Evolutionary conservation across 1,140 invertebrate species (phyloP), one percentile per base, ranked within the genome.

Genomic region (Plectrocnemia conspersa): DNA sequence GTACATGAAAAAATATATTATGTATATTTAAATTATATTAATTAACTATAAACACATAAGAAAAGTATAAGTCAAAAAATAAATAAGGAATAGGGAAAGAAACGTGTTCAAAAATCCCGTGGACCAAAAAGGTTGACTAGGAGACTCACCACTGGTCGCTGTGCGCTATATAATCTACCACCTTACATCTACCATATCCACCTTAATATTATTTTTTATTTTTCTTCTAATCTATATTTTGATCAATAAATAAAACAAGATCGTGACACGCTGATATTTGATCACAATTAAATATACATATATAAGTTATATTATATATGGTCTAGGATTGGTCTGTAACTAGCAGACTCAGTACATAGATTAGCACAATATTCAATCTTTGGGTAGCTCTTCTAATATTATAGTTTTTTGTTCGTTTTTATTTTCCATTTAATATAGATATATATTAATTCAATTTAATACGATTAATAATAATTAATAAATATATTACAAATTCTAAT

Each of bases 111-210:
- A 27, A 50, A 56, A 54, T 56, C 49, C 54, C 58, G 54, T 40
- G 53, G 58, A 60, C 59, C 59, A 57, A 56, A 54, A 56, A 49
- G 58, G 53, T 56, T 61, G 59, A 61, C 59, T 61, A 61, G 59
- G 59, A 54, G 52, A 61, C 59, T 61, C 59, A 61, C 59, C 59
- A 55, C 59, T 61, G 55, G 54, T 57, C 59, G 54, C 59, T 58
- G 59, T 61, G 59, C 54, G 54, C 59, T 61, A 54, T 19, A 29
- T 40, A 21, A 29, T 49, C 46, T 59, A 59, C 48, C 56, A 49
- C 33, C 49, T 41, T 59, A 54, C 11, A 35, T 11, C 50, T 58
- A 58, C 45, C 56, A 42, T 53, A 25, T 42, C 50, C 36, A 45
- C 42, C 35, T 54, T 45, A 47, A 35, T 29, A 48, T 46, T 46